Conservation (phyloP, 1,140 invertebrate species). For the Calliopsis andreniformis region DNA sequence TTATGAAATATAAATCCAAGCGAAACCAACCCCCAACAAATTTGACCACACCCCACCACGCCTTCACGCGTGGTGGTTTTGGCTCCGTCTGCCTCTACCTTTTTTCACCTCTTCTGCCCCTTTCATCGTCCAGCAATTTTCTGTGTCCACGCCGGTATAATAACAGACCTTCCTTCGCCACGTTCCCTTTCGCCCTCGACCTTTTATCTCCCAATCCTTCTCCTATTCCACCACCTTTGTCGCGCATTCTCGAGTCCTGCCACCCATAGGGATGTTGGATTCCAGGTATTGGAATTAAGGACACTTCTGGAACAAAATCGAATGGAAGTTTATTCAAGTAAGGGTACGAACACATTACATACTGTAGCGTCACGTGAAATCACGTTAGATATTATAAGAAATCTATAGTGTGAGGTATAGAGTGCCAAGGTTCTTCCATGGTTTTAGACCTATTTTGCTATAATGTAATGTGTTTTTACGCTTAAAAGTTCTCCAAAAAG, state of each 20-base stretch:
- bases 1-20: constrained; percentile 76
- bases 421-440: too few relatives aligned
- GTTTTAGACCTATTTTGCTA: too few relatives aligned
- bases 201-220: constrained; percentile 47
- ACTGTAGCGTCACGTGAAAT: too few relatives aligned
- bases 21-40: constrained; percentile 71
- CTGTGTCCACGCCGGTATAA: constrained; percentile 50
- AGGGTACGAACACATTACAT: too few relatives aligned
- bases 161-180: constrained; percentile 46
- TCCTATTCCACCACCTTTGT: constrained; percentile 43
- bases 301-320: too few relatives aligned
- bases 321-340: too few relatives aligned
- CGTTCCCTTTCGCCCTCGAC: constrained; percentile 38
- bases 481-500: too few relatives aligned
- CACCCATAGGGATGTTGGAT: constrained; percentile 50
- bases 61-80: constrained; percentile 61
- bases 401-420: too few relatives aligned
- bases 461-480: too few relatives aligned
- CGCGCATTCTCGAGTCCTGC: constrained; percentile 48
- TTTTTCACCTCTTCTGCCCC: constrained; percentile 11
- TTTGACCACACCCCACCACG: constrained; percentile 75
- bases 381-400: too few relatives aligned
- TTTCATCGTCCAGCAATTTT: constrained; percentile 38
- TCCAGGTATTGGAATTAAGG: too few relatives aligned
- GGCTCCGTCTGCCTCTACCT: constrained; percentile 20